These are phyloP conservation scores for Leptinotarsa juncta DNA, from an alignment of 2,888 invertebrate species.

Conservation along the genomic window DNA sequence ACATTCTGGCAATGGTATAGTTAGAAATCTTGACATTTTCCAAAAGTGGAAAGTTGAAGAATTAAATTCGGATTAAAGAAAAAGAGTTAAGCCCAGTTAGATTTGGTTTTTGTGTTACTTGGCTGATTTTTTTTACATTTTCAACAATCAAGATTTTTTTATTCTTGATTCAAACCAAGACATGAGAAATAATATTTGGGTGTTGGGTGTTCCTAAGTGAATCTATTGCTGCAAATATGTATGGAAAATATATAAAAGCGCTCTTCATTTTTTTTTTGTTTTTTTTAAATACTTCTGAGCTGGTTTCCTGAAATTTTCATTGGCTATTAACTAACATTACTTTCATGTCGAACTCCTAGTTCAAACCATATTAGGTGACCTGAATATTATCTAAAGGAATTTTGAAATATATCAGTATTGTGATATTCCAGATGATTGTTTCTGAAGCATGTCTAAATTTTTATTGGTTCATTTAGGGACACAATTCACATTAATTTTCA, in stretches of 20 bases:
- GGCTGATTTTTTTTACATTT: too few species aligned
- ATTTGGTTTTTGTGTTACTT: too few species aligned
- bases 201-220: constrained; percentile 7
- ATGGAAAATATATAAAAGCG: neutral
- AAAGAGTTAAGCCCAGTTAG: too few species aligned
- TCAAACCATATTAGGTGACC: neutral
- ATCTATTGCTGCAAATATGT: constrained; percentile 3
- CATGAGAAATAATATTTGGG: neutral
- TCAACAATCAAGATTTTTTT: neutral
- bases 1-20: too few species aligned
- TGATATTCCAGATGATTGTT: neutral
- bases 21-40: too few species aligned
- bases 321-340: too few species aligned
- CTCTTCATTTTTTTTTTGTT: neutral
- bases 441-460: neutral
- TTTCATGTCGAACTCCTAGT: too few species aligned
- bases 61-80: too few species aligned
- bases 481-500: constrained; percentile 1
- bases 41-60: too few species aligned
- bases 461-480: constrained; percentile 13
- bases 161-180: neutral
- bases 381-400: neutral
- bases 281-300: neutral
- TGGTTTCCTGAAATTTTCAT: neutral
- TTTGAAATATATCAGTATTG: neutral